These are phyloP conservation scores for Cyrtorhinus lividipennis DNA, from an alignment of 1,140 invertebrate species.

Conservation along the genomic window DNA sequence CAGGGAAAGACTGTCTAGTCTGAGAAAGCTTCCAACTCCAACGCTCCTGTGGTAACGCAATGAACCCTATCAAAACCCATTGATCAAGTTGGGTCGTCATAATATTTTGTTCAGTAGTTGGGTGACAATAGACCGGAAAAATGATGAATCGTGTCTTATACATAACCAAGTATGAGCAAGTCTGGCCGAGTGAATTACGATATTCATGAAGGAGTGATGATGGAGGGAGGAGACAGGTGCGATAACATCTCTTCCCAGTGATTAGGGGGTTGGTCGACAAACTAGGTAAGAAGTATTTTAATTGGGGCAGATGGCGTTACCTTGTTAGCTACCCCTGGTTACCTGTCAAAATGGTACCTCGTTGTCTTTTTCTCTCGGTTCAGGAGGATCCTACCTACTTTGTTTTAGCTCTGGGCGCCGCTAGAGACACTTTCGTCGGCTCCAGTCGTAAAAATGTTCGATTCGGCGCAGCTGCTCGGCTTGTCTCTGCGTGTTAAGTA, in stretches of 20 bases:
- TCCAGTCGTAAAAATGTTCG: background rate
- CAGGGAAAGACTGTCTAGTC: too few relatives aligned
- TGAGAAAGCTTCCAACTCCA: too few relatives aligned
- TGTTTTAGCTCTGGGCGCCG: background rate
- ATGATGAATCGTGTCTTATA: too few relatives aligned
- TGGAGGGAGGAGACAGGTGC: background rate
- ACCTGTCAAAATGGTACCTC: constrained; percentile 7
- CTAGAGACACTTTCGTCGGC: background rate
- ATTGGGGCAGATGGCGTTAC: constrained; percentile 1
- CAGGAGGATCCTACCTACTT: background rate
- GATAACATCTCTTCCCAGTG: constrained; percentile 4
- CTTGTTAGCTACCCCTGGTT: constrained; percentile 11
- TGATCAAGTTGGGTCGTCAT: too few relatives aligned
- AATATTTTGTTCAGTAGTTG: too few relatives aligned
- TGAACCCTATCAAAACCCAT: too few relatives aligned
- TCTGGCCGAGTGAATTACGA: background rate
- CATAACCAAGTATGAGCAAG: too few relatives aligned
- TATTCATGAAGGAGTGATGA: background rate
- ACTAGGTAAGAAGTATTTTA: constrained; percentile 12
- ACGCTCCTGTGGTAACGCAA: too few relatives aligned
- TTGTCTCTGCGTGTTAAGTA: background rate
- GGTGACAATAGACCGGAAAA: too few relatives aligned
- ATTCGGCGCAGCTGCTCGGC: background rate
- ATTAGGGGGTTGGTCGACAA: constrained; percentile 12
- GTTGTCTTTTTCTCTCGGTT: background rate